phyloP scores from a whole-genome alignment of 2,888 invertebrate species.

The Notocelia uddmanniana region DNA sequence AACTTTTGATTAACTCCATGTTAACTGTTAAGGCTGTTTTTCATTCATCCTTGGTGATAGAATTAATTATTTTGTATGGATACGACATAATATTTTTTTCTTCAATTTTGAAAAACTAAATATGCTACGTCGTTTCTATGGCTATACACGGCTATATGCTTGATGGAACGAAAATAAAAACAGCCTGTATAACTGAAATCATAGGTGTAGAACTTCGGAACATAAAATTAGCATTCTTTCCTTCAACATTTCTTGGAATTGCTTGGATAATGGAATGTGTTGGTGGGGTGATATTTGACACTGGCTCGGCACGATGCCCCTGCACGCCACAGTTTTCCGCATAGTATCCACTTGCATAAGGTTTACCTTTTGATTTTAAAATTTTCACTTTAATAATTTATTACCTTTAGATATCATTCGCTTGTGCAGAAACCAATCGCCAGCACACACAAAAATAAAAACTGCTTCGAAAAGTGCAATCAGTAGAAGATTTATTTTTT shows the following conservation, averaged over 20 bases:
- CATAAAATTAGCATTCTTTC: background rate
- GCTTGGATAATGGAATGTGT: slow-evolving; percentile 33
- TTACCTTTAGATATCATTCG: slow-evolving; percentile 20
- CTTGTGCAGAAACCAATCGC: slow-evolving; percentile 3
- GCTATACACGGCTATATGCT: too few relatives aligned
- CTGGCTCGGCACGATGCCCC: slow-evolving; percentile 6
- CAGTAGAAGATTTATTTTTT: too few relatives aligned
- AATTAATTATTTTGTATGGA: too few relatives aligned
- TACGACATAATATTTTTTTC: too few relatives aligned
- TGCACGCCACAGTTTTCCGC: slow-evolving; percentile 11
- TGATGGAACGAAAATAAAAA: too few relatives aligned
- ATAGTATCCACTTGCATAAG: slow-evolving; percentile 18
- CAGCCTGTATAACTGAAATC: background rate
- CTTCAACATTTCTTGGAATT: slow-evolving; percentile 36
- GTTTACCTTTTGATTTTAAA: slow-evolving; percentile 34
- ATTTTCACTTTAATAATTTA: slow-evolving; percentile 12
- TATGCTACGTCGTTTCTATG: too few relatives aligned
- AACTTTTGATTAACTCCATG: too few relatives aligned
- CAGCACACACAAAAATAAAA: background rate
- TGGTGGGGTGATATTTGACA: slow-evolving; percentile 26
- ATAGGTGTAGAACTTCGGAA: background rate
- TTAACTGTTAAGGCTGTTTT: too few relatives aligned
- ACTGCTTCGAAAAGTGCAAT: too few relatives aligned
- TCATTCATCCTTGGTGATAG: too few relatives aligned
- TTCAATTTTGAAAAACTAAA: too few relatives aligned